Conservation (phyloP, 2,797 vertebrate species). For the Pangasius larnaudii region DNA sequence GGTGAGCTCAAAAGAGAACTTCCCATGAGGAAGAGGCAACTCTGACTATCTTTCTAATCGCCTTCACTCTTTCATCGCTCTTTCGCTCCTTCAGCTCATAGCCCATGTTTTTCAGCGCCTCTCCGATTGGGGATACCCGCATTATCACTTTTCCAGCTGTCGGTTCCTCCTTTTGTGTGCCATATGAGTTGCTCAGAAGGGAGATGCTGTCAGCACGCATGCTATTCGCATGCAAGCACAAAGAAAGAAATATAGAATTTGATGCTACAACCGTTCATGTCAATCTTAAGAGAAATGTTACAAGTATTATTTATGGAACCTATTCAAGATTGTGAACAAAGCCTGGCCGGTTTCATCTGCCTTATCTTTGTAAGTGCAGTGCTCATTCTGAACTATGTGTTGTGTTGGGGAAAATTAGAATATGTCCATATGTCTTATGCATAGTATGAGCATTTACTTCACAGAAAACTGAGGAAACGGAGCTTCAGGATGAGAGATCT, state of each 20-base stretch:
- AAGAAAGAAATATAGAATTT: neutral
- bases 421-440: neutral
- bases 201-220: conserved; percentile 32
- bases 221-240: conserved; percentile 6
- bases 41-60: conserved; percentile 46
- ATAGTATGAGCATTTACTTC: neutral
- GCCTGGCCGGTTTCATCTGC: neutral
- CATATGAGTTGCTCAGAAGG: conserved; percentile 42
- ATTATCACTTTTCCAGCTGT: conserved; percentile 40
- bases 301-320: conserved; percentile 33
- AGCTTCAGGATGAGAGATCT: neutral
- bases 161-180: conserved; percentile 24
- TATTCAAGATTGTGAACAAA: neutral
- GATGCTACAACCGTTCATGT: conserved; percentile 8
- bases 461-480: neutral
- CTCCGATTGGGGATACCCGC: conserved; percentile 22
- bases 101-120: neutral
- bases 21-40: conserved; percentile 3
- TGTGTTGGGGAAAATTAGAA: neutral
- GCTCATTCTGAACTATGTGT: neutral
- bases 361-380: neutral
- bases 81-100: neutral
- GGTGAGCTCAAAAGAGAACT: conserved; percentile 31
- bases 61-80: conserved; percentile 19
- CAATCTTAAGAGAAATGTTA: conserved; percentile 36